Percentiles rank a stretch among this genome's conserved stretches.
phyloP scores from a whole-genome alignment of 2,113 vertebrate genomes.

The Mesoclemmys tuberculata region DNA sequence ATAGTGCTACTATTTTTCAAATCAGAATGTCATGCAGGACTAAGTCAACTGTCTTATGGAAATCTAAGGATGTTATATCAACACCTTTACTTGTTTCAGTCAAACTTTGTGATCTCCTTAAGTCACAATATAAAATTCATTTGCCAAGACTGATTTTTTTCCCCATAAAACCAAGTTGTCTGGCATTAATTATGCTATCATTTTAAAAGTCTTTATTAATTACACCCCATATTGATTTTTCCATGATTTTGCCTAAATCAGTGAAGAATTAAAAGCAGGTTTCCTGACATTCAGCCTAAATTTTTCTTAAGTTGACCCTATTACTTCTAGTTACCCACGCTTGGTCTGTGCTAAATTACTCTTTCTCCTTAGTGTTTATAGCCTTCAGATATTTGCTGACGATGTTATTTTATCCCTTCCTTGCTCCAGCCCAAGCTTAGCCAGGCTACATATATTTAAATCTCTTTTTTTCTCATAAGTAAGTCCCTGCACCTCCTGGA shows the following conservation, averaged over 20 bases:
- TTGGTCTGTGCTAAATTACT: background rate
- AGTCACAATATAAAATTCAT: conserved; percentile 25
- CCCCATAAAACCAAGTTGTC: background rate
- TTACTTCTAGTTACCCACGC: background rate
- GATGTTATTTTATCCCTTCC: background rate
- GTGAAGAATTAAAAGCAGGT: background rate
- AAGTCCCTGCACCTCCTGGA: background rate
- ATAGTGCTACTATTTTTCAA: conserved; percentile 22
- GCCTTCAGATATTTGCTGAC: background rate
- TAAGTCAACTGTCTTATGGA: conserved; percentile 44
- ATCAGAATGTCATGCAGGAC: conserved; percentile 40
- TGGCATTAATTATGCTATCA: conserved; percentile 38
- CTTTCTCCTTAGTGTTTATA: background rate
- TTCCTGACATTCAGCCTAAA: conserved; percentile 1
- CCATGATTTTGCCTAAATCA: conserved; percentile 7
- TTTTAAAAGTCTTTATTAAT: conserved; percentile 23
- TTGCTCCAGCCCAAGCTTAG: background rate
- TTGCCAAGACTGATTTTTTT: conserved; percentile 32
- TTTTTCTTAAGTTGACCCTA: background rate
- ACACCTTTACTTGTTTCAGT: conserved; percentile 52
- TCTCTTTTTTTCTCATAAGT: background rate
- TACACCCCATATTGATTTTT: conserved; percentile 29
- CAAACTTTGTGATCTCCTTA: conserved; percentile 33
- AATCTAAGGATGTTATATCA: conserved; percentile 66
- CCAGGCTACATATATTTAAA: background rate